phyloP scores from a whole-genome alignment of 2,888 invertebrate species.

The Argyra leucocephala region DNA sequence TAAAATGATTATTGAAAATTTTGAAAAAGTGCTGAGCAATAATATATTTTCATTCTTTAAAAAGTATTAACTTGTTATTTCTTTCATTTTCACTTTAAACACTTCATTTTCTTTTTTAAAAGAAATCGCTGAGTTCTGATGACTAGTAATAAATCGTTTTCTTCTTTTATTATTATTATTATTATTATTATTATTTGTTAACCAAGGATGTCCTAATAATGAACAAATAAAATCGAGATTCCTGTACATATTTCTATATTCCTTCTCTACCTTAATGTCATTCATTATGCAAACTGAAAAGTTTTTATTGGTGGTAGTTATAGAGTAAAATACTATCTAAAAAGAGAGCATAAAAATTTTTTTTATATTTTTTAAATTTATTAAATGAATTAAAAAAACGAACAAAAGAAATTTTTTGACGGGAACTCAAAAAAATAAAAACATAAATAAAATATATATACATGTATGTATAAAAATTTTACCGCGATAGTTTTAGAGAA shows the following conservation, averaged over 20 bases:
- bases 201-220: neutral
- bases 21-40: neutral
- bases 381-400: too few species aligned
- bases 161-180: too few species aligned
- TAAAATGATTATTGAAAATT: neutral
- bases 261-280: neutral
- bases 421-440: too few species aligned
- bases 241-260: too few species aligned
- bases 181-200: too few species aligned
- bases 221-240: neutral
- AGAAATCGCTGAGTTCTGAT: neutral
- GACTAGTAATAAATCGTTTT: neutral
- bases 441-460: too few species aligned
- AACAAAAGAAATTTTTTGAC: too few species aligned
- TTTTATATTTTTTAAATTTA: too few species aligned
- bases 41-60: constrained; percentile 6
- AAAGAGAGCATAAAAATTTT: too few species aligned
- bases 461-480: too few species aligned
- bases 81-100: neutral
- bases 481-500: too few species aligned
- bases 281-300: constrained; percentile 2
- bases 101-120: neutral
- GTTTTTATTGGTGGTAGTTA: neutral
- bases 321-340: too few species aligned
- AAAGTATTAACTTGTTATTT: constrained; percentile 3